Base-by-base conservation (phyloP, 1,140 invertebrate genomes). In the Drosophila sturtevanti region DNA sequence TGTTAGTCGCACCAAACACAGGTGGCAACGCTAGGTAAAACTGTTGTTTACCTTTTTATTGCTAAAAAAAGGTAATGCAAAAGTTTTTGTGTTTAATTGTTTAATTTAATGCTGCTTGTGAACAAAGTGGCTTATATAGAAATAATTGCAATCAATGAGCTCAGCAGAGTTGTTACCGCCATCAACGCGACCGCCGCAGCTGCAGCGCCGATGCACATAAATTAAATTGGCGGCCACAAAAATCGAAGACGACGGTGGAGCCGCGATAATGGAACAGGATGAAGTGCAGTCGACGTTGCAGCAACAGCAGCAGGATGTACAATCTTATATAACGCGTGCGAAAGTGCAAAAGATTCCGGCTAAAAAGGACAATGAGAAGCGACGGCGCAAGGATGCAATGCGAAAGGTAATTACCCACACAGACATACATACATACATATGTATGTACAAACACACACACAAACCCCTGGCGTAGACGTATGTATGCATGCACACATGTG, bases 361-460 rank as follows among this genome's bases (percentile, higher is more conserved):
- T 4, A 91, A 91, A 38, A 91, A 86, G 63, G 90, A 91, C 51
- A 91, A 91, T 35, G 90, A 91, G 68, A 91, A 91, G 63, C 78
- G 90, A 31, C 68, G 85, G 38, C 84, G 87, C 44, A 91, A 91
- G 81, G 90, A 91, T 87, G 77, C 87, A 31, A 86, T 84, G 72
- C 81, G 90, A 78, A 91, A 82, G 85, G 90, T 91, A 91, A 90
- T 87, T 89, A 89, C 55, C 27, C 52, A 55, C 37, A 58, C 31
- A 27, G 18, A 24, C 22, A 41, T 10, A 61, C 38, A 61, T 14
- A 44, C 16, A 54, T 55, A 35, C 64, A n/a, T n/a, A n/a, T n/a
- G n/a, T n/a, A n/a, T n/a, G n/a, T n/a, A 65, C 62, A 69, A 44
- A 21, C 65, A 52, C 52, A 56, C 35, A 63, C 31, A 35, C 35